Evolutionary conservation across 2,888 invertebrate species (phyloP).

Genomic region (Lycocerus yunnanus): DNA sequence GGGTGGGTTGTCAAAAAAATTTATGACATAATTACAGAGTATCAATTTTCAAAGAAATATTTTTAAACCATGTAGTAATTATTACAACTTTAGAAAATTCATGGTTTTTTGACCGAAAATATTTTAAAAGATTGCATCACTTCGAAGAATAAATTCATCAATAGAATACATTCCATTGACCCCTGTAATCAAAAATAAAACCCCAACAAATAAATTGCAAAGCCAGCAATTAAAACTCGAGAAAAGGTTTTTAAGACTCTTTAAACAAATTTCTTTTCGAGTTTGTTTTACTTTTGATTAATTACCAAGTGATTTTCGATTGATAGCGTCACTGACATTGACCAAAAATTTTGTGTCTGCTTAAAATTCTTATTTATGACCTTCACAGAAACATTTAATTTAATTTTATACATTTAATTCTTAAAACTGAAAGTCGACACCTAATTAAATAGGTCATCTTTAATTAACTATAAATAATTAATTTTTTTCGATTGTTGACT

Average conservation of each 20-base stretch:
- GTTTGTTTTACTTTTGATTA: neutral
- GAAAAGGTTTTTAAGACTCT: no score
- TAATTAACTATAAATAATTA: slow-evolving; percentile 5
- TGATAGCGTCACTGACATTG: neutral
- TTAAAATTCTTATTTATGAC: neutral
- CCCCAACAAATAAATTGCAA: neutral
- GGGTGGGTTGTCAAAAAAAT: neutral
- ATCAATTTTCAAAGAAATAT: neutral
- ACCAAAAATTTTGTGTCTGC: neutral
- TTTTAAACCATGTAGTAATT: neutral
- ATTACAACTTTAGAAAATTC: neutral
- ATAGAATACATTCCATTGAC: neutral
- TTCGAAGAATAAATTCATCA: neutral
- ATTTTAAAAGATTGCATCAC: neutral
- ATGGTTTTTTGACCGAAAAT: neutral
- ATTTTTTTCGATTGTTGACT: neutral
- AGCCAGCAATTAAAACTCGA: neutral
- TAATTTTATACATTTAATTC: neutral
- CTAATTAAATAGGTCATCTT: slow-evolving; percentile 5
- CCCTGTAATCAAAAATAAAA: neutral
- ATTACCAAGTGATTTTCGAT: neutral
- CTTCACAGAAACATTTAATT: neutral
- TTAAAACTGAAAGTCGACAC: neutral
- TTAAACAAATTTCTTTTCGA: neutral
- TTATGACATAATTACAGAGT: neutral